phyloP scores from a whole-genome alignment of 2,113 vertebrate genomes.

The Platysteira castanea region DNA sequence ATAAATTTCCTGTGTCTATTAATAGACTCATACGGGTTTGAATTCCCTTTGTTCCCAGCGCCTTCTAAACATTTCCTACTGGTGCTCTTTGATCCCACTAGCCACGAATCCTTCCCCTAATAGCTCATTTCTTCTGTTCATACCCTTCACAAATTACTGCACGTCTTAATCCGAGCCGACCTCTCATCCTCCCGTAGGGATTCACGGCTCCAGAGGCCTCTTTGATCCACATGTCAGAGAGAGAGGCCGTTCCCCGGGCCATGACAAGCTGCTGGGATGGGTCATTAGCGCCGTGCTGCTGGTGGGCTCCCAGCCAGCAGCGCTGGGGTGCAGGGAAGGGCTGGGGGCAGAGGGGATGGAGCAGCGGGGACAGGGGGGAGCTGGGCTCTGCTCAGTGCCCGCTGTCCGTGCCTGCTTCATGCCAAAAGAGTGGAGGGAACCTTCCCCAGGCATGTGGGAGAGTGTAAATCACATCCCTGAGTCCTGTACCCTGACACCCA shows the following conservation, averaged over 20 bases:
- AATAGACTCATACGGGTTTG: not conserved
- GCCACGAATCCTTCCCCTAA: not conserved
- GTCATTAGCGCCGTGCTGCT: not conserved
- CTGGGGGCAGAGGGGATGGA: not conserved
- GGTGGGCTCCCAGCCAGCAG: not conserved
- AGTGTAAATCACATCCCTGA: not conserved
- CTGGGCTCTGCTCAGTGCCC: not conserved
- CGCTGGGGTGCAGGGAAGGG: not conserved
- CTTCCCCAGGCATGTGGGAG: not conserved
- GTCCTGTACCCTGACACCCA: fast-evolving
- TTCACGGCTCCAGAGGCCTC: not conserved
- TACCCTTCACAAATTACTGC: not conserved
- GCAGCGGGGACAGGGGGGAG: not conserved
- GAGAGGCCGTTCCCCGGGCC: fast-evolving
- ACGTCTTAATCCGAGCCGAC: not conserved
- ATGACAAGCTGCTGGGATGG: fast-evolving
- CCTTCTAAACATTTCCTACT: conserved; percentile 3
- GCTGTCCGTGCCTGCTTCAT: fast-evolving
- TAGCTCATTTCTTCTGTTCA: not conserved
- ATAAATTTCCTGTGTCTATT: not conserved
- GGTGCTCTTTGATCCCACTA: not conserved
- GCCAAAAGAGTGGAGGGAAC: not conserved
- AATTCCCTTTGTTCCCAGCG: not conserved
- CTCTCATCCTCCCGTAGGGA: not conserved
- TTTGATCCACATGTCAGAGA: not conserved